phyloP scores from a whole-genome alignment of 2,888 invertebrate species.

The Xestia c-nigrum region DNA sequence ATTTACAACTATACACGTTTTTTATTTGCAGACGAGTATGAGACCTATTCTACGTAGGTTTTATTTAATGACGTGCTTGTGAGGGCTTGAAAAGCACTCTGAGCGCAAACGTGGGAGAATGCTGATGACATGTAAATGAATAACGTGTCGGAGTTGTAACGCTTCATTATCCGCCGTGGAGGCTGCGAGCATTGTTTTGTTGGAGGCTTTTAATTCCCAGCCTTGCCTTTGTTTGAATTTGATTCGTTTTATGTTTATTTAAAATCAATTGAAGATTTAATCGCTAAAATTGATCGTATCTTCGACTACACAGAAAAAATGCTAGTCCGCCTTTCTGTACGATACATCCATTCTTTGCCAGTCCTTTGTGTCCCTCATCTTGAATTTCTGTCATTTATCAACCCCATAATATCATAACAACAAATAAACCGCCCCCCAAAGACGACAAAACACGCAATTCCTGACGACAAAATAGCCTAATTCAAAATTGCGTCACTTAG shows the following conservation, averaged over 20 bases:
- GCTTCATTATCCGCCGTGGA: conserved; percentile 53
- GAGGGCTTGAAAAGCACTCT: conserved; percentile 33
- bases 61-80: conserved; percentile 48
- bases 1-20: background rate
- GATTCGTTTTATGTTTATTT: conserved; percentile 6
- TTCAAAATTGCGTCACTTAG: conserved; percentile 57
- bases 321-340: background rate
- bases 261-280: background rate
- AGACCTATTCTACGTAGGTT: conserved; percentile 10
- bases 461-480: conserved; percentile 42
- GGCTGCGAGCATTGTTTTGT: conserved; percentile 34
- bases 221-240: conserved; percentile 24
- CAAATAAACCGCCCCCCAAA: conserved; percentile 33
- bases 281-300: background rate
- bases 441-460: conserved; percentile 55
- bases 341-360: background rate
- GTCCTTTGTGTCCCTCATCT: conserved; percentile 13
- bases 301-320: background rate
- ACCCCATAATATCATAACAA: conserved; percentile 28
- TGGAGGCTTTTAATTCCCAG: conserved; percentile 37
- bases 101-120: conserved; percentile 32
- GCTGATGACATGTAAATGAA: conserved; percentile 55
- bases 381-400: conserved; percentile 25
- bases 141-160: conserved; percentile 54
- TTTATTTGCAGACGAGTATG: background rate